Evolutionary conservation across 2,113 vertebrate genomes (phyloP), one percentile per base, ranked within the genome.

Genomic region (Nothoprocta pentlandii): DNA sequence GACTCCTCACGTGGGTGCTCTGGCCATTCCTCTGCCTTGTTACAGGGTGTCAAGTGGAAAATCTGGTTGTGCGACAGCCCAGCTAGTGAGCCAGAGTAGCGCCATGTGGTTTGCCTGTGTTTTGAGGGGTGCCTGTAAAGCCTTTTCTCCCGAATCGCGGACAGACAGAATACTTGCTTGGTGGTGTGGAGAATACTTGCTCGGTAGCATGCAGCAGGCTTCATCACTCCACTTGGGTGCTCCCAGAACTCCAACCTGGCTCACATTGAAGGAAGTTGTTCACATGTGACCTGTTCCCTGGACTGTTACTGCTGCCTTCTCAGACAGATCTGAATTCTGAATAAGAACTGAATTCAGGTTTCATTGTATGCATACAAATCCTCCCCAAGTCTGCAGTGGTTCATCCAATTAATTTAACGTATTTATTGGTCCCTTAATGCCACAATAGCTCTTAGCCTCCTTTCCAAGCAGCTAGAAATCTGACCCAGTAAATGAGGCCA

Each of bases 251-350:
- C 2, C 4, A 39, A 25, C 9, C 70, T 30, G 25, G 74, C 4
- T n/a, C 51, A 6, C 56, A 36, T 3, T 1, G 2, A 22, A 2
- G 9, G 41, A 22, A 36, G 32, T n/a, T 56, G 2, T 2, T 62
- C 39, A 21, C 21, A 16, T 41, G 16, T 49, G 34, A 44, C 46
- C 46, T 13, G 7, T 34, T 56, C 16, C 2, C 0, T 2, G 53
- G 30, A 16, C 21, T 51, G 12, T n/a, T 47, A 12, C 26, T 6
- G 53, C 6, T 49, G 46, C 39, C 66, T 73, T 42, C 42, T 32
- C 46, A n/a, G 61, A 22, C 13, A 15, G 30, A 53, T 25, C 30
- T 39, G 36, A 39, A 39, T 39, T 39, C 36, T 39, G 36, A 39
- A 39, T 4, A 19, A 42, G 67, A 32, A 7, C 47, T 25, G 59